Evolutionary conservation across 2,888 invertebrate species (phyloP).

Genomic region (Chrysolina americana): DNA sequence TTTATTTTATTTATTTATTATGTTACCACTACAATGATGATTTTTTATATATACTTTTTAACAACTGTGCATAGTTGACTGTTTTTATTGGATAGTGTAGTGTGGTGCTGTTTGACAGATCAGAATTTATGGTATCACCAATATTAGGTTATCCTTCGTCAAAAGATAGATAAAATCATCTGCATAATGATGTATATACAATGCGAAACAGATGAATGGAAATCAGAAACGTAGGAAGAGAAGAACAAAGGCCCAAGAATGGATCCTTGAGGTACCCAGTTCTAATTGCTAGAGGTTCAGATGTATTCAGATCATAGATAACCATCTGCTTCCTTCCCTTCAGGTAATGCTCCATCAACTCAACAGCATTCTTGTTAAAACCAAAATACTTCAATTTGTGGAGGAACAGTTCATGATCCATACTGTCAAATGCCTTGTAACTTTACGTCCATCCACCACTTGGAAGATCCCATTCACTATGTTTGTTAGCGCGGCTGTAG

Average conservation of each 20-base stretch:
- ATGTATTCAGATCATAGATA: not conserved
- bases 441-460: no score
- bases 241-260: conserved; percentile 10
- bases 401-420: not conserved
- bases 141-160: not conserved
- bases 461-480: not conserved
- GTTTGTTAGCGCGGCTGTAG: not conserved
- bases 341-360: not conserved
- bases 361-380: not conserved
- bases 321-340: conserved; percentile 8
- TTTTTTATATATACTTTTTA: no score
- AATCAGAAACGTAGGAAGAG: conserved; percentile 7
- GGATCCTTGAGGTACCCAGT: not conserved
- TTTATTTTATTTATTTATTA: no score
- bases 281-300: not conserved
- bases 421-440: not conserved
- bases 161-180: not conserved
- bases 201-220: not conserved
- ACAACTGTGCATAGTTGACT: no score
- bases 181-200: not conserved
- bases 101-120: no score
- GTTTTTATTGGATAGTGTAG: no score
- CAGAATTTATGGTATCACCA: not conserved
- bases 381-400: conserved; percentile 4
- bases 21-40: no score